Percentiles rank a stretch among this genome's conserved stretches.
Evolutionary conservation across 1,140 invertebrate genomes (phyloP).

Genomic region (Drosophila obscura): DNA sequence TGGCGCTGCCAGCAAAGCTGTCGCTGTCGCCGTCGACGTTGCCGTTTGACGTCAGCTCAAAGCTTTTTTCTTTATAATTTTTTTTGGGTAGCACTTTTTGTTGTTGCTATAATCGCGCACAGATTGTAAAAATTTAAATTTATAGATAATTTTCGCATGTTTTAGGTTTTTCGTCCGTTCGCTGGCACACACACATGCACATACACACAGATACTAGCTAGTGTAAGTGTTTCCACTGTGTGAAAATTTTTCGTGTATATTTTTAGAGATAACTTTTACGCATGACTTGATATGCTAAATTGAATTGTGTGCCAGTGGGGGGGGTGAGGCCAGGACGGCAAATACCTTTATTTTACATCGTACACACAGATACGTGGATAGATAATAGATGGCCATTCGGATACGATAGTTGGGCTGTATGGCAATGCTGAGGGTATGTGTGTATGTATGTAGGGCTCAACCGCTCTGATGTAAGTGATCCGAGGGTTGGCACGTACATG

Average conservation of each 20-base stretch:
- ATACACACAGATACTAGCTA: constrained; percentile 1
- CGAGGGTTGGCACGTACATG: constrained; percentile 1
- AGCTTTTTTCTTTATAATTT: constrained; percentile 57
- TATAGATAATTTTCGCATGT: constrained; percentile 82
- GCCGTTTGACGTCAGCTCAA: constrained; percentile 76
- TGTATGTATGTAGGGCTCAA: constrained; percentile 24
- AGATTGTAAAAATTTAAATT: constrained; percentile 82
- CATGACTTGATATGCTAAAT: constrained; percentile 75
- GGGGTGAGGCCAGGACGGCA: constrained; percentile 9
- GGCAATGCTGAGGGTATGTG: background rate
- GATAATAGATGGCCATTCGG: constrained; percentile 39
- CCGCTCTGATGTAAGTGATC: constrained; percentile 50
- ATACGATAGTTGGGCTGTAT: constrained; percentile 4
- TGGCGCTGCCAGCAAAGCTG: constrained; percentile 58
- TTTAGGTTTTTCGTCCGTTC: constrained; percentile 61
- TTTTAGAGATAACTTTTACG: constrained; percentile 77
- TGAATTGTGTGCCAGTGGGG: constrained; percentile 25
- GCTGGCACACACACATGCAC: no score
- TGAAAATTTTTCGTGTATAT: constrained; percentile 55
- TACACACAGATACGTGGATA: constrained; percentile 8
- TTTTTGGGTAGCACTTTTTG: constrained; percentile 70
- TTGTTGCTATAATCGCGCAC: constrained; percentile 74
- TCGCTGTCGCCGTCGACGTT: constrained; percentile 38
- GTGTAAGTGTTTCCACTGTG: constrained; percentile 18
- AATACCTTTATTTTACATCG: constrained; percentile 44